Evolutionary conservation across 2,888 invertebrate species (phyloP).

Genomic region (Unio delphinus): DNA sequence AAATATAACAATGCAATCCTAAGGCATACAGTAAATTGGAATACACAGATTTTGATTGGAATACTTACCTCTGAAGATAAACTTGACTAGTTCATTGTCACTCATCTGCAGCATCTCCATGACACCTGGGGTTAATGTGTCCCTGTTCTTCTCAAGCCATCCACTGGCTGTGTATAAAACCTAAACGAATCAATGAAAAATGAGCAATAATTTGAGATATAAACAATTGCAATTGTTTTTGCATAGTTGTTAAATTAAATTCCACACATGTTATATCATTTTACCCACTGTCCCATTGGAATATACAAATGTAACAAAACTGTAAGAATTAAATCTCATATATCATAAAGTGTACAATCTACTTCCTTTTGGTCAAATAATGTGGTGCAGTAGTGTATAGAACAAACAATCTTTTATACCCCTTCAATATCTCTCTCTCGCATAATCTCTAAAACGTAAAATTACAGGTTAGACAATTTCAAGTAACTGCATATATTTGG

Average conservation of each 20-base stretch:
- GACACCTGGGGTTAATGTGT: conserved; percentile 65
- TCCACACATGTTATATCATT: not conserved
- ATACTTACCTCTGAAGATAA: conserved; percentile 62
- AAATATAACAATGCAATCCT: too few relatives aligned
- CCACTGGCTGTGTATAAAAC: conserved; percentile 58
- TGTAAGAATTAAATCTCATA: too few relatives aligned
- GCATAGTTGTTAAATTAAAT: not conserved
- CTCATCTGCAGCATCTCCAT: conserved; percentile 63
- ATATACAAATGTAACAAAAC: too few relatives aligned
- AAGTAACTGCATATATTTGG: too few relatives aligned
- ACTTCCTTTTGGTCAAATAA: too few relatives aligned
- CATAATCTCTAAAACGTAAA: too few relatives aligned
- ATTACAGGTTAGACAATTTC: too few relatives aligned
- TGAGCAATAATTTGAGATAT: not conserved
- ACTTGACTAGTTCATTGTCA: conserved; percentile 56
- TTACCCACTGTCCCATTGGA: not conserved
- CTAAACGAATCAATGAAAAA: conserved; percentile 24
- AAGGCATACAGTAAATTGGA: not conserved
- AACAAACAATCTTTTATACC: too few relatives aligned
- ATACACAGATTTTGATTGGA: not conserved
- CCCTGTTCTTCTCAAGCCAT: conserved; percentile 70
- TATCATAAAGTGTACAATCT: too few relatives aligned
- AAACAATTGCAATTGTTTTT: not conserved
- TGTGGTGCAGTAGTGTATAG: too few relatives aligned
- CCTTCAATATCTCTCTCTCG: too few relatives aligned